phyloP scores from a whole-genome alignment of 2,888 invertebrate genomes.

The Acronicta aceris region DNA sequence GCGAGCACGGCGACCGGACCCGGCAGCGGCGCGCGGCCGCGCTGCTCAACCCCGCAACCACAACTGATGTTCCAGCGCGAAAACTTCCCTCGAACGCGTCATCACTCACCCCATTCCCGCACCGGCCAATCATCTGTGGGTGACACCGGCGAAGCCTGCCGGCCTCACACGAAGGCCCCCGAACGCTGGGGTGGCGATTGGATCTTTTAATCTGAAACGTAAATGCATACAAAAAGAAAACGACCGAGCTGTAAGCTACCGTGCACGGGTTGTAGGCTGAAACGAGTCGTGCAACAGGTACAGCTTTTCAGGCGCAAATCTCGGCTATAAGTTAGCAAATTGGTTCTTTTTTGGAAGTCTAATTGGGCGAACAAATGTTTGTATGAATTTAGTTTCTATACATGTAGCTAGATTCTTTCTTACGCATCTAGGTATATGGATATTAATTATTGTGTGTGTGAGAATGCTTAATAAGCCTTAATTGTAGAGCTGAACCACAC shows the following conservation, averaged over 20 bases:
- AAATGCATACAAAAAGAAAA: conserved; percentile 88
- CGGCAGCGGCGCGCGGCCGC: conserved; percentile 79
- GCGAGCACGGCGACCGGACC: conserved; percentile 63
- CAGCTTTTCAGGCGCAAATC: conserved; percentile 60
- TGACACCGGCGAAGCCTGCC: conserved; percentile 70
- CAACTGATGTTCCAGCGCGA: conserved; percentile 86
- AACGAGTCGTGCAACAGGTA: conserved; percentile 80
- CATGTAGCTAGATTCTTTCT: too few species aligned
- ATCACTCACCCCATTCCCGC: conserved; percentile 81
- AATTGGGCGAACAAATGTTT: background rate
- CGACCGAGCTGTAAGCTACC: conserved; percentile 77
- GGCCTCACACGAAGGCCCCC: conserved; percentile 73
- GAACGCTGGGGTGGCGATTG: conserved; percentile 83
- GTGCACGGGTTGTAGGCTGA: conserved; percentile 72
- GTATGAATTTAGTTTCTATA: background rate
- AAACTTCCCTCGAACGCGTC: conserved; percentile 87
- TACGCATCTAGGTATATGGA: too few species aligned
- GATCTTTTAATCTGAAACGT: conserved; percentile 89
- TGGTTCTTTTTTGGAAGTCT: conserved; percentile 10
- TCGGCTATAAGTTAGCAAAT: conserved; percentile 25
- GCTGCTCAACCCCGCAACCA: conserved; percentile 78
- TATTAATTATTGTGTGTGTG: too few species aligned
- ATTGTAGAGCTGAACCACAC: too few species aligned
- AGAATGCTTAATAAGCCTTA: too few species aligned
- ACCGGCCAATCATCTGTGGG: conserved; percentile 75